These are phyloP conservation scores for Unio pictorum DNA, from an alignment of 2,888 invertebrate genomes.

Conservation along the genomic window DNA sequence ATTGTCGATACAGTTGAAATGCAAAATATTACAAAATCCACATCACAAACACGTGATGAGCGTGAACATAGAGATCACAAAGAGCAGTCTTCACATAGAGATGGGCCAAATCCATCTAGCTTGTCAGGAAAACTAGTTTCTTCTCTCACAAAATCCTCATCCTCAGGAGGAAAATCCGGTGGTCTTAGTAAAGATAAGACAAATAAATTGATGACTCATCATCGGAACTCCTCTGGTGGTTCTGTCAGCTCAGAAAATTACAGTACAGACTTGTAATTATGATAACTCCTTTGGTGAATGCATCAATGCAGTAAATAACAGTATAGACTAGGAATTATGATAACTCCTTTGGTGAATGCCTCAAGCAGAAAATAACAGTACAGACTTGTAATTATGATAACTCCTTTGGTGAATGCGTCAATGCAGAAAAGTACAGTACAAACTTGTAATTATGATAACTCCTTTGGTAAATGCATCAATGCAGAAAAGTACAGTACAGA, in stretches of 20 bases:
- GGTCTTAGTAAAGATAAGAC: constrained; percentile 37
- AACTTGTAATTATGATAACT: too few species aligned
- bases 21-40: constrained; percentile 28
- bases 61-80: neutral
- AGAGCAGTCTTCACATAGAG: too few species aligned
- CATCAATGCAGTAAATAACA: too few species aligned
- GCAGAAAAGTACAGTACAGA: too few species aligned
- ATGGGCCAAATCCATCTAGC: neutral
- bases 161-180: constrained; percentile 14
- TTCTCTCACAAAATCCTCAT: constrained; percentile 13
- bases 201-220: constrained; percentile 29
- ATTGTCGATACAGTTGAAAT: constrained; percentile 47
- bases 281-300: too few species aligned
- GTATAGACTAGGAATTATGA: too few species aligned
- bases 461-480: too few species aligned
- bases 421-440: too few species aligned
- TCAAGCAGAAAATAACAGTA: too few species aligned
- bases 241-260: constrained; percentile 42
- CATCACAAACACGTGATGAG: constrained; percentile 7
- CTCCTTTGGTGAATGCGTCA: too few species aligned
- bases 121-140: constrained; percentile 31
- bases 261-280: constrained; percentile 43
- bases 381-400: too few species aligned
- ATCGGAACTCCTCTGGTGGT: constrained; percentile 36
- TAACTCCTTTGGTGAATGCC: too few species aligned